Base-by-base conservation (phyloP, 2,113 vertebrate genomes). In the Clarias batrachus region DNA sequence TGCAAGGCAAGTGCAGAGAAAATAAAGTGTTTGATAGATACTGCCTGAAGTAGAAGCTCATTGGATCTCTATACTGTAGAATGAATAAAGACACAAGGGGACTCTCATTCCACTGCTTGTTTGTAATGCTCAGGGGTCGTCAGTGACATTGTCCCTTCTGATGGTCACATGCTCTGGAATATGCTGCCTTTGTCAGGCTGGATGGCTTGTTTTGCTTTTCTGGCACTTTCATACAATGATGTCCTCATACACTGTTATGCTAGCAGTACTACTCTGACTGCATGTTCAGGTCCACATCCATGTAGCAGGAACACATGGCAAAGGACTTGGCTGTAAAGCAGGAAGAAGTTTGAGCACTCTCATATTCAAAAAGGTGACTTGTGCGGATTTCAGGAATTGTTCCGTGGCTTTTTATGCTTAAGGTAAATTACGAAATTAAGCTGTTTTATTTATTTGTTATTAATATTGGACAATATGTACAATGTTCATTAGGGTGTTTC, bases 151-250 rank as follows among this genome's bases (percentile, higher is more conserved):
- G 94, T 94, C 92, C 90, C 65, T 84, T 63, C 81, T n/a, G 23
- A 82, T 80, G 77, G 91, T 95, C 95, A 95, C 93, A 90, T 95
- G 95, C 94, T 93, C 82, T 95, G 93, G 95, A 95, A 95, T 93
- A 94, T 95, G 93, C 95, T 95, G 93, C 94, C 93, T 88, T 95
- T 96, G 95, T 95, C 94, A 93, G 91, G 78, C 92, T 86, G 41
- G 87, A 68, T 91, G 90, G 90, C 90, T 92, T 86, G 92, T 95
- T 95, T 93, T 95, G 94, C 94, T 93, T 94, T 94, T 95, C 95
- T 96, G 94, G 94, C 94, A 95, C 92, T 96, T 96, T 96, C 94
- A 94, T 93, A 94, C 95, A 95, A 95, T 95, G 92, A 94, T 92
- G 92, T 91, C 93, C 93, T 92, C 93, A 90, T 92, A 92, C 92